A percentile compares a stretch with the other conserved stretches of the same genome.
Conservation (phyloP, 1,140 invertebrate species). For the Drosophila tani region DNA sequence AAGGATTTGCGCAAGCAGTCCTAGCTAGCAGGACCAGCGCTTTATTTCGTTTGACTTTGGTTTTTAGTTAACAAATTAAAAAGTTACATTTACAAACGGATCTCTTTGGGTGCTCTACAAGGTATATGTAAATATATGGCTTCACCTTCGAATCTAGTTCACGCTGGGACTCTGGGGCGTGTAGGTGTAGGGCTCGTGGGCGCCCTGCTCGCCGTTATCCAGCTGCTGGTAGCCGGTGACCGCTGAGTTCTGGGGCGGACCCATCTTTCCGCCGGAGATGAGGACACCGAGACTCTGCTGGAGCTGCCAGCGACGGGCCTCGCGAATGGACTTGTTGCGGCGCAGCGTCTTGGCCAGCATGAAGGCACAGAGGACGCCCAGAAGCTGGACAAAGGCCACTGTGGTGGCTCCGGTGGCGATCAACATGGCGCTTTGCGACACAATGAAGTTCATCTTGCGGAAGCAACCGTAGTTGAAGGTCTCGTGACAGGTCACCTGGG, state of each 20-base stretch:
- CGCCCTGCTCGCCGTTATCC: conserved; percentile 54
- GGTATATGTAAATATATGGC: conserved; percentile 33
- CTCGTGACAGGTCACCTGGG: conserved; percentile 46
- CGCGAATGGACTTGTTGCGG: conserved; percentile 90
- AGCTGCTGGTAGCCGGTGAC: conserved; percentile 80
- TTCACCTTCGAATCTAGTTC: conserved; percentile 47
- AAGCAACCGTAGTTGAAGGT: conserved; percentile 89
- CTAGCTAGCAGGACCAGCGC: conserved; percentile 23
- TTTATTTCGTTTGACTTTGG: conserved; percentile 58
- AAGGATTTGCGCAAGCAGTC: conserved; percentile 62
- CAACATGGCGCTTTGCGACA: conserved; percentile 90
- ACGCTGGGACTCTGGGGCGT: conserved; percentile 82
- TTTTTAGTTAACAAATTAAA: conserved; percentile 39
- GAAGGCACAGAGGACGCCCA: conserved; percentile 94
- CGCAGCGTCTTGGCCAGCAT: conserved; percentile 93
- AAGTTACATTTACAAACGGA: conserved; percentile 39
- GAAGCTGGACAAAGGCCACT: conserved; percentile 93
- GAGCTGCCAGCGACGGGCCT: conserved; percentile 89
- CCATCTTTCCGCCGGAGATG: conserved; percentile 79
- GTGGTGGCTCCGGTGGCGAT: conserved; percentile 92
- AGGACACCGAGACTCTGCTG: conserved; percentile 86
- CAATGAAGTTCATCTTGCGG: conserved; percentile 87
- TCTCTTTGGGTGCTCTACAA: conserved; percentile 29
- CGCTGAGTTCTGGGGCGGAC: conserved; percentile 68
- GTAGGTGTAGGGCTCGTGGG: conserved; percentile 75